These are phyloP conservation scores for Hylomyscus alleni DNA, from an alignment of 2,797 vertebrate species.

Conservation along the genomic window DNA sequence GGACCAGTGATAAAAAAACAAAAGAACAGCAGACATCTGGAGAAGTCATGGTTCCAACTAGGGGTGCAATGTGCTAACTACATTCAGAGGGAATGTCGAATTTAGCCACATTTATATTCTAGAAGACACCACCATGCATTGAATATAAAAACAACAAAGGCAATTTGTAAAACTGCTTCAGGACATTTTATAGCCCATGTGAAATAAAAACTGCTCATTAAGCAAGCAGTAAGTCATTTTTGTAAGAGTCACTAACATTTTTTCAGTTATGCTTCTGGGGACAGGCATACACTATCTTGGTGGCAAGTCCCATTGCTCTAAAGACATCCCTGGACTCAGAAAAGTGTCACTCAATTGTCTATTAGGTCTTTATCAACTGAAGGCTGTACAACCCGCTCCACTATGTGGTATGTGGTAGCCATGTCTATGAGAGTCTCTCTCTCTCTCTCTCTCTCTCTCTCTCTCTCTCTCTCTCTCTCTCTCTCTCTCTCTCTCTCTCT, in stretches of 20 bases:
- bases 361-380: background rate
- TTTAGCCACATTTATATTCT: background rate
- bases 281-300: background rate
- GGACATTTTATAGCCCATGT: constrained; percentile 8
- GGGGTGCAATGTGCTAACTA: background rate
- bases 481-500: background rate
- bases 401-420: accelerated
- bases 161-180: constrained; percentile 66
- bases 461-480: background rate
- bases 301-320: background rate
- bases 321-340: background rate
- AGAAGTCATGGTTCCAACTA: background rate
- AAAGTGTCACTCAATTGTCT: background rate
- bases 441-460: background rate
- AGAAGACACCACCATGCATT: background rate
- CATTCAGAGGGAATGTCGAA: background rate
- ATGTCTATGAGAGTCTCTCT: background rate
- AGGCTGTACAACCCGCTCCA: background rate
- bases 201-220: constrained; percentile 72
- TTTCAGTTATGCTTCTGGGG: constrained; percentile 35
- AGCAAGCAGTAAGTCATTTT: constrained; percentile 64
- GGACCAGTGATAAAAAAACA: background rate
- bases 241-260: constrained; percentile 53
- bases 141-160: constrained; percentile 65
- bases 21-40: background rate